These are phyloP conservation scores for Gari tellinella DNA, from an alignment of 2,888 invertebrate species.

Conservation along the genomic window DNA sequence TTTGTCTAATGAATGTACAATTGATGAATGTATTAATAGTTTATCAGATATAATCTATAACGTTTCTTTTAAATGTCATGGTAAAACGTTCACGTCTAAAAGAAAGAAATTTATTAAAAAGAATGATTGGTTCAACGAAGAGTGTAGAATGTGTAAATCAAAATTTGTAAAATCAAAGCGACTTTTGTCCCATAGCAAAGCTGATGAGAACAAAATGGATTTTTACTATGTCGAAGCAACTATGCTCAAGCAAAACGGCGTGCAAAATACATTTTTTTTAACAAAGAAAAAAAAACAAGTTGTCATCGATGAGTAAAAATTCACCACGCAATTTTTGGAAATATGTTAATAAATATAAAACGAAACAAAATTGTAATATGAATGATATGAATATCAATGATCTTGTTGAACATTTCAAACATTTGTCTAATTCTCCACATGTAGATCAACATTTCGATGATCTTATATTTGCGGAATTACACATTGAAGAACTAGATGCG, in stretches of 20 bases:
- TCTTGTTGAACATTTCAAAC: too few species aligned
- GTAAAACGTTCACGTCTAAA: conserved; percentile 6
- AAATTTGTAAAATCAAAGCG: too few species aligned
- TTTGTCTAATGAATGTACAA: conserved; percentile 1
- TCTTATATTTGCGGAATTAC: not conserved
- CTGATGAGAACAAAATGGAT: conserved; percentile 4
- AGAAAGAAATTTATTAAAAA: not conserved
- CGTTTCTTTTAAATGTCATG: conserved; percentile 14
- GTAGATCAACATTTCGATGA: not conserved
- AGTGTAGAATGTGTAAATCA: too few species aligned
- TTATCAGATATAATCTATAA: conserved; percentile 14
- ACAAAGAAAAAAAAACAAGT: conserved; percentile 8
- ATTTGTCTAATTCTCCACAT: too few species aligned
- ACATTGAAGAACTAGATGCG: not conserved
- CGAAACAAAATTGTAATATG: too few species aligned
- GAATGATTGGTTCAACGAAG: too few species aligned
- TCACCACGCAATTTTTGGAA: too few species aligned
- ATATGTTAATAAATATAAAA: too few species aligned
- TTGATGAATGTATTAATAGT: conserved; percentile 1
- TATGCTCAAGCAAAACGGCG: conserved; percentile 8
- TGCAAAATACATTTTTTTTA: conserved; percentile 3
- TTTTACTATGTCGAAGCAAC: conserved; percentile 3
- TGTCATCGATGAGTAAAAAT: too few species aligned
- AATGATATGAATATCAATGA: not conserved
- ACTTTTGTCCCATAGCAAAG: too few species aligned